These are phyloP conservation scores for Platichthys stellatus DNA, from an alignment of 2,113 vertebrate genomes.

Conservation along the genomic window DNA sequence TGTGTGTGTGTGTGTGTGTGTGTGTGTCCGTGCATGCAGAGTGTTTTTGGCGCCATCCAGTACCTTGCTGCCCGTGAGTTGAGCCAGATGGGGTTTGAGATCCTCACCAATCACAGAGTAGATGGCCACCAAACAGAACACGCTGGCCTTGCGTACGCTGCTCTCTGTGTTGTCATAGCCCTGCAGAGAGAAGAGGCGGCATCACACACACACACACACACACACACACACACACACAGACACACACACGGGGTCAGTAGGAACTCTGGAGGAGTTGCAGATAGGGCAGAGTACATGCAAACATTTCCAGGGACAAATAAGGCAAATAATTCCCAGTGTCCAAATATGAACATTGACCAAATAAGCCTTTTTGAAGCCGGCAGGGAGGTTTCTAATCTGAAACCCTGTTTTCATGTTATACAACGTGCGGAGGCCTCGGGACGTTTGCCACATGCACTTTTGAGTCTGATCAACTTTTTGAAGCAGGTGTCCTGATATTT, in stretches of 20 bases:
- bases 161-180: conserved; percentile 99
- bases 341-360: conserved; percentile 71
- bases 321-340: conserved; percentile 66
- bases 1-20: conserved; percentile 14
- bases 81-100: conserved; percentile 96
- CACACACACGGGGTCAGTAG: conserved; percentile 22
- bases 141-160: conserved; percentile 98
- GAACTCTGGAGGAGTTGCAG: conserved; percentile 40
- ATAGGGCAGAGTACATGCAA: conserved; percentile 61
- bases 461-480: too few relatives aligned
- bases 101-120: conserved; percentile 99
- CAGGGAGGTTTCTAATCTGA: neutral
- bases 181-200: conserved; percentile 74
- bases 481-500: too few relatives aligned
- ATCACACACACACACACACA: conserved; percentile 45
- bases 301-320: conserved; percentile 76
- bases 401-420: neutral
- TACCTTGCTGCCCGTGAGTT: conserved; percentile 93
- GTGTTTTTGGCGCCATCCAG: neutral
- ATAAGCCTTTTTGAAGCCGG: conserved; percentile 49
- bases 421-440: neutral
- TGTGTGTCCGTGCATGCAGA: too few relatives aligned
- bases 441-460: neutral
- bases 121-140: conserved; percentile 98
- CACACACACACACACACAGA: conserved; percentile 24